Evolutionary conservation across 2,888 invertebrate species (phyloP).

Genomic region (Agrenia bidenticulata): DNA sequence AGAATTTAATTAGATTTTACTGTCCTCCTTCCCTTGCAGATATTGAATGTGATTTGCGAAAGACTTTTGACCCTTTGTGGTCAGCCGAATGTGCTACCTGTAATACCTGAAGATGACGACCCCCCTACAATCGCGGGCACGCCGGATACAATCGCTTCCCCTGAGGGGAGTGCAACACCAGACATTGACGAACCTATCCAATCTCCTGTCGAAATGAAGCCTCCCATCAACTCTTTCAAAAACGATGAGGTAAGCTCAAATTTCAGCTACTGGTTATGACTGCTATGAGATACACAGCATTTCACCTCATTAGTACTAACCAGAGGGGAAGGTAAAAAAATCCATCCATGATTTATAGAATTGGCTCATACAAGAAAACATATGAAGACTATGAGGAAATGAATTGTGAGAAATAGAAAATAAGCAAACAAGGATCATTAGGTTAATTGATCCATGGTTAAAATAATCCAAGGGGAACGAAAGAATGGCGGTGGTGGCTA

Average conservation of each 20-base stretch:
- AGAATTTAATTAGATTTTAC: neutral
- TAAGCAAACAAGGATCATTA: too few relatives aligned
- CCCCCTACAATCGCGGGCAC: slow-evolving; percentile 53
- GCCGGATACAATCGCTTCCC: slow-evolving; percentile 42
- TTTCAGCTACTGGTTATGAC: too few relatives aligned
- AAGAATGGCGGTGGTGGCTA: too few relatives aligned
- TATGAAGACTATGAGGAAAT: too few relatives aligned
- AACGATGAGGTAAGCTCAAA: slow-evolving; percentile 5
- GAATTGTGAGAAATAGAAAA: too few relatives aligned
- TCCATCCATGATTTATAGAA: too few relatives aligned
- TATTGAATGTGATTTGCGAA: slow-evolving; percentile 76
- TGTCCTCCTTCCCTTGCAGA: slow-evolving; percentile 59
- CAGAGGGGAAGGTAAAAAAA: too few relatives aligned
- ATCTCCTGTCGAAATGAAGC: slow-evolving; percentile 54
- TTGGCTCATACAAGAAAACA: too few relatives aligned
- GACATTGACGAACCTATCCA: slow-evolving; percentile 55
- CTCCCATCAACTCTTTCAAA: slow-evolving; percentile 42
- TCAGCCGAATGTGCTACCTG: slow-evolving; percentile 64
- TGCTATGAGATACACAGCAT: too few relatives aligned
- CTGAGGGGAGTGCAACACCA: slow-evolving; percentile 46
- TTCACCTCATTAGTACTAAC: too few relatives aligned
- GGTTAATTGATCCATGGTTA: too few relatives aligned
- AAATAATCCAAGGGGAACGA: too few relatives aligned
- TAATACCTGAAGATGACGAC: slow-evolving; percentile 49
- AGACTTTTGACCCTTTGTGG: slow-evolving; percentile 71